Percentiles rank a stretch among this genome's conserved stretches.
phyloP scores from a whole-genome alignment of 2,888 invertebrate genomes.

The Andrena fulva region DNA sequence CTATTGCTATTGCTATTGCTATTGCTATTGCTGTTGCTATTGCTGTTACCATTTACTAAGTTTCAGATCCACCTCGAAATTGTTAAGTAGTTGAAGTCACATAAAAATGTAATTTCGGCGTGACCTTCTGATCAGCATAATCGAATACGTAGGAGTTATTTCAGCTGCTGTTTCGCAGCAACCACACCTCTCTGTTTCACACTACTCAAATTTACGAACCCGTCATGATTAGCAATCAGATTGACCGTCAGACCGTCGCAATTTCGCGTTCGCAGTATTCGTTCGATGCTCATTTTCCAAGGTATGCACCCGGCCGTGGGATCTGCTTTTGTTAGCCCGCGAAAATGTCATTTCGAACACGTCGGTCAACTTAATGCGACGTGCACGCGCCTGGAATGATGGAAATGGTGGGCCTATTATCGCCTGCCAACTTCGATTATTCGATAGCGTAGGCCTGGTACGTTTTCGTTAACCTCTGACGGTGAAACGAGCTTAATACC shows the following conservation, averaged over 20 bases:
- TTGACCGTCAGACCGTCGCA: slow-evolving; percentile 28
- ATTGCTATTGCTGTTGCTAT: no score
- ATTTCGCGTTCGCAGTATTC: slow-evolving; percentile 46
- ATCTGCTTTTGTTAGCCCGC: slow-evolving; percentile 23
- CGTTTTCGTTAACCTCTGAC: slow-evolving; percentile 4
- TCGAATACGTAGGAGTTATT: neutral
- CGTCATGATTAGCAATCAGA: slow-evolving; percentile 56
- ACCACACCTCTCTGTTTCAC: neutral
- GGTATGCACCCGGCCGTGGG: neutral
- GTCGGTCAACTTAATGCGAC: slow-evolving; percentile 35
- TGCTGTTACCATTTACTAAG: no score
- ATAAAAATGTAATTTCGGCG: no score
- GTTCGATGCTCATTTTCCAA: slow-evolving; percentile 27
- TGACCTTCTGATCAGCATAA: neutral
- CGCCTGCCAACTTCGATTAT: slow-evolving; percentile 10
- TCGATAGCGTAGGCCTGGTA: neutral
- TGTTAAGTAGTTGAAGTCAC: no score
- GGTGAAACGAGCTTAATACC: neutral
- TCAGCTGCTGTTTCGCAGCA: neutral
- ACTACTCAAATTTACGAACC: slow-evolving; percentile 22
- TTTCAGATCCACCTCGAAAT: no score
- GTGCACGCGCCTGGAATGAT: slow-evolving; percentile 1
- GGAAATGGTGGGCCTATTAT: slow-evolving; percentile 20
- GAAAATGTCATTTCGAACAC: slow-evolving; percentile 31
- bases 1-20: no score